These are phyloP conservation scores for Setophaga kirtlandii DNA, from an alignment of 2,113 vertebrate genomes.

Conservation along the genomic window DNA sequence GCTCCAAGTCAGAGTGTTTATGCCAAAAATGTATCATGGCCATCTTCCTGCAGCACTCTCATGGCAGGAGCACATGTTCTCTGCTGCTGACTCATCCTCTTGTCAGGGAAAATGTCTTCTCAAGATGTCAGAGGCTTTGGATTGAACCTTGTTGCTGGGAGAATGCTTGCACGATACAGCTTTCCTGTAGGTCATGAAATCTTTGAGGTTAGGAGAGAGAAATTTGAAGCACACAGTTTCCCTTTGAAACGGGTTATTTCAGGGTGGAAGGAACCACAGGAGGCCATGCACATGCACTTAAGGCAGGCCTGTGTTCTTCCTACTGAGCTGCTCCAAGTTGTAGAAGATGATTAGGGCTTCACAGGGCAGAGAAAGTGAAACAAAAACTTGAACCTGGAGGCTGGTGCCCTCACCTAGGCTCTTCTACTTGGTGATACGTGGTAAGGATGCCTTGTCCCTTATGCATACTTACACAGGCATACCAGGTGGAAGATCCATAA, in stretches of 20 bases:
- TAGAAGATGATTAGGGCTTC: background rate
- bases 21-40: background rate
- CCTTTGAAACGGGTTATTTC: background rate
- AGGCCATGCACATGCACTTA: background rate
- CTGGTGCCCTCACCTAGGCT: background rate
- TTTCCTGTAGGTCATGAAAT: background rate
- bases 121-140: background rate
- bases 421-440: accelerated
- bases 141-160: background rate
- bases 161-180: background rate
- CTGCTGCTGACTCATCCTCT: background rate
- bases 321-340: accelerated
- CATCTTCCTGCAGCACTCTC: background rate
- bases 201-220: background rate
- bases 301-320: background rate
- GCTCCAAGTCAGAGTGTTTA: background rate
- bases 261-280: background rate
- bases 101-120: background rate
- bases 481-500: background rate
- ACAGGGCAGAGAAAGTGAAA: background rate
- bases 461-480: background rate
- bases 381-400: background rate
- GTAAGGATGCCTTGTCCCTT: background rate
- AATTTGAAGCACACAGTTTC: background rate
- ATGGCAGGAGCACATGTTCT: background rate